These are phyloP conservation scores for Dendrocopos noguchii DNA, from an alignment of 2,113 vertebrate genomes.

Conservation along the genomic window DNA sequence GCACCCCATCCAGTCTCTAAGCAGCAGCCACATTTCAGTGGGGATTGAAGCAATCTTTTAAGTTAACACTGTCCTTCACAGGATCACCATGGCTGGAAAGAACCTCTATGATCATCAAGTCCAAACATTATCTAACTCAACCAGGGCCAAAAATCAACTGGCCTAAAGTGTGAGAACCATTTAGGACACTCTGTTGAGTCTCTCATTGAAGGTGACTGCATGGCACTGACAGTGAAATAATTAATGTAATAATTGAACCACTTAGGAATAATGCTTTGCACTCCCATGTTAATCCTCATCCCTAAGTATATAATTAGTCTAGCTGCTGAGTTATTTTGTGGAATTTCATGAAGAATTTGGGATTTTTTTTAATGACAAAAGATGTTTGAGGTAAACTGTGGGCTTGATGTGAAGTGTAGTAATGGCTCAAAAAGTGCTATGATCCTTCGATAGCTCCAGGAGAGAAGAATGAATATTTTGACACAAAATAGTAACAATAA, in stretches of 20 bases:
- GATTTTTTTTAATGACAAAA: neutral
- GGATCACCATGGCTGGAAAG: too few species aligned
- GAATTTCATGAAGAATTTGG: neutral
- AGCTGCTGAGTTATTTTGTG: neutral
- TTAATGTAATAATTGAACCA: neutral
- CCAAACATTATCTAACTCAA: too few species aligned
- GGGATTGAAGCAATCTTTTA: neutral
- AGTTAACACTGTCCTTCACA: neutral
- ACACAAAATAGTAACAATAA: neutral
- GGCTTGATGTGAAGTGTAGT: neutral
- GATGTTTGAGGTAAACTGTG: neutral
- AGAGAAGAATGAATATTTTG: neutral
- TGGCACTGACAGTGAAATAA: neutral
- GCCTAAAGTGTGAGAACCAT: neutral
- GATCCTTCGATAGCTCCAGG: neutral
- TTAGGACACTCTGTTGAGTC: neutral
- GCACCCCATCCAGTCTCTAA: neutral
- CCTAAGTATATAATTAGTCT: neutral
- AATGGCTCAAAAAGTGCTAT: neutral
- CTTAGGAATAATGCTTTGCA: neutral
- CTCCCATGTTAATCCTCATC: neutral
- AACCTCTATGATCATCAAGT: too few species aligned
- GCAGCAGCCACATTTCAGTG: constrained; percentile 1
- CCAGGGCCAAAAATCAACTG: neutral
- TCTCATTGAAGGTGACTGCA: neutral